Evolutionary conservation across 2,888 invertebrate species (phyloP).

Genomic region (Phytoseiulus persimilis): DNA sequence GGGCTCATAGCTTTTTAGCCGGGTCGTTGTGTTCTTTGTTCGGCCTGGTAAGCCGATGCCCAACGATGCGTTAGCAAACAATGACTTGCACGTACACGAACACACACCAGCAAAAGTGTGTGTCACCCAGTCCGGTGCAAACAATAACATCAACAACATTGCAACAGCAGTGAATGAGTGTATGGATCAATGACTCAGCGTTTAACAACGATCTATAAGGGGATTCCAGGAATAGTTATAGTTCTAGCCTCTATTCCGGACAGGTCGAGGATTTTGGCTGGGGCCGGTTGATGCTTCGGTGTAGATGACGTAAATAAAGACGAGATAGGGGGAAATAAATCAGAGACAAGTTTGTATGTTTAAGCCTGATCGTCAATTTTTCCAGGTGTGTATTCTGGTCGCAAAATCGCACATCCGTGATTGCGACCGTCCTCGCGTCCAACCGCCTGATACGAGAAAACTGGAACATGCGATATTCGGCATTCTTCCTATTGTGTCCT

Average conservation of each 20-base stretch:
- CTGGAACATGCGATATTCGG: slow-evolving; percentile 78
- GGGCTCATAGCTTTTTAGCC: neutral
- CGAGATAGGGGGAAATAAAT: too few species aligned
- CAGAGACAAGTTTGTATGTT: too few species aligned
- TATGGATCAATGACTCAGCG: neutral
- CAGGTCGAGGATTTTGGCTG: too few species aligned
- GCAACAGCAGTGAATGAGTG: neutral
- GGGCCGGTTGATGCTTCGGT: too few species aligned
- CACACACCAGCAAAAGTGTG: neutral
- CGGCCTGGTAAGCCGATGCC: neutral
- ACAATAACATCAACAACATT: neutral
- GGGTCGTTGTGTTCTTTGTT: neutral
- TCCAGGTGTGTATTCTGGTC: slow-evolving; percentile 36
- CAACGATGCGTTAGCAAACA: neutral
- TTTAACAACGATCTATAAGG: neutral
- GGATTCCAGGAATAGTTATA: neutral
- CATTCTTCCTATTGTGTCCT: slow-evolving; percentile 76
- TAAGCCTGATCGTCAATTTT: neutral
- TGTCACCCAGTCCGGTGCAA: neutral
- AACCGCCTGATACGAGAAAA: slow-evolving; percentile 73
- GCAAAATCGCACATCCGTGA: slow-evolving; percentile 37
- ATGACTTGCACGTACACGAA: neutral
- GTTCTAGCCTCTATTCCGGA: neutral
- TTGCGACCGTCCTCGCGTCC: slow-evolving; percentile 45
- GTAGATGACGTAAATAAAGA: too few species aligned